Base-by-base conservation (phyloP, 2,888 invertebrate genomes). In the Limnephilus rhombicus region DNA sequence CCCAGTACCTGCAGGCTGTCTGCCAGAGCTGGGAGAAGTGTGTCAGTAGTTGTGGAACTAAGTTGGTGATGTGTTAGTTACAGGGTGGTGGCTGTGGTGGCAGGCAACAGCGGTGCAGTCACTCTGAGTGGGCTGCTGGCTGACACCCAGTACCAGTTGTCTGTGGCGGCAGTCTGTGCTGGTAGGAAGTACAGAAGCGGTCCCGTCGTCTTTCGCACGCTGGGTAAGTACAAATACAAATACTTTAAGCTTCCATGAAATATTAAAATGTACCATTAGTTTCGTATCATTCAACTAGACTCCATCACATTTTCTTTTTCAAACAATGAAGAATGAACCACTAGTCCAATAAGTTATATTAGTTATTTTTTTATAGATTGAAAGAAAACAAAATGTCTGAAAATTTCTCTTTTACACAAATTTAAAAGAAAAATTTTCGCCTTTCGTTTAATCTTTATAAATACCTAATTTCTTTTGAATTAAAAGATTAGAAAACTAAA, bases 41-140 rank as follows among this genome's bases (percentile, higher is more conserved):
- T 68, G 24, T 68, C 29, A 34, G 31, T n/a, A 68, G 83, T 83
- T 18, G 34, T 90, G 53, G 49, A 90, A 90, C 90, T 90, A 90
- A 83, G 90, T 90, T 45, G 88, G 31, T 83, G 83, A 49, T 82
- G 95, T 96, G 96, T 98, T 98, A 98, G 98, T 98, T 98, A 98
- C 98, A 98, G 98, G 97, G 98, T 98, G 97, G 98, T 98, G 96
- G 97, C 98, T 96, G 98, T 98, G 95, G 98, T 98, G 95, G 98
- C 98, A 94, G 98, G 98, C 94, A 98, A 98, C 96, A 98, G 98
- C 93, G 98, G 98, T 95, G 98, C 98, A 94, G 98, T 98, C 94
- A 98, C 98, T 94, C 96, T 98, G 95, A 98, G 97, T 95, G 98
- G 98, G 87, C 96, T 98, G 94, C 97, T 97, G 95, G 98, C 98